Conservation (phyloP, 2,888 invertebrate genomes). For the Sturmia bella region DNA sequence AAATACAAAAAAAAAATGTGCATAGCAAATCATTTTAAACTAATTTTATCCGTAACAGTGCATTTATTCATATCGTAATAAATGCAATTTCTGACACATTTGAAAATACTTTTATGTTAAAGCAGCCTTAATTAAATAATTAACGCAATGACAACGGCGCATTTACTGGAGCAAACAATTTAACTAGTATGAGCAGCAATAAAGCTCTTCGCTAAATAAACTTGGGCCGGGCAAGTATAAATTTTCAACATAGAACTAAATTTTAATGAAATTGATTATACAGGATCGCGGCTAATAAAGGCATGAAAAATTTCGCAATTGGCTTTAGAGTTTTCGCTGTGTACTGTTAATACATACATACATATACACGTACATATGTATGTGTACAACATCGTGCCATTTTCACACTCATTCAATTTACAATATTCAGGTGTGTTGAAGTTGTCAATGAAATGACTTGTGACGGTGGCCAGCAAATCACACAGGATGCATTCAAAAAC, state of each 20-base stretch:
- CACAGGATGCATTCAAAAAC: slow-evolving; percentile 36
- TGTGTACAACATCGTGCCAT: slow-evolving; percentile 32
- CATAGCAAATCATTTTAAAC: background rate
- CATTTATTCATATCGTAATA: background rate
- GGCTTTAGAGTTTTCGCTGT: slow-evolving; percentile 27
- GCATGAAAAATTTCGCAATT: slow-evolving; percentile 15
- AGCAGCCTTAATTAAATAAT: slow-evolving; percentile 56
- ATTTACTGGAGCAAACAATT: background rate
- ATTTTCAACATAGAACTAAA: too few relatives aligned
- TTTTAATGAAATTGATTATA: too few relatives aligned
- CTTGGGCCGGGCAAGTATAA: too few relatives aligned
- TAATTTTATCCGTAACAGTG: background rate
- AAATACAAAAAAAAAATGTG: slow-evolving; percentile 8
- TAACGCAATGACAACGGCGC: slow-evolving; percentile 4
- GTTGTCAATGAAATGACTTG: slow-evolving; percentile 48
- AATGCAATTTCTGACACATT: slow-evolving; percentile 31
- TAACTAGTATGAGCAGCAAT: background rate
- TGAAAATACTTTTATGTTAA: slow-evolving; percentile 11
- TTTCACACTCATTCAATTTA: slow-evolving; percentile 25
- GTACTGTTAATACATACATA: background rate
- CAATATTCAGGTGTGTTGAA: slow-evolving; percentile 28
- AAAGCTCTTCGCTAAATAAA: too few relatives aligned
- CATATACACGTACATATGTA: background rate
- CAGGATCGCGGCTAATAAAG: too few relatives aligned
- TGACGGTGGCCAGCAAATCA: slow-evolving; percentile 30